Evolutionary conservation across 2,888 invertebrate genomes (phyloP).

Genomic region (Creontiades dilutus): DNA sequence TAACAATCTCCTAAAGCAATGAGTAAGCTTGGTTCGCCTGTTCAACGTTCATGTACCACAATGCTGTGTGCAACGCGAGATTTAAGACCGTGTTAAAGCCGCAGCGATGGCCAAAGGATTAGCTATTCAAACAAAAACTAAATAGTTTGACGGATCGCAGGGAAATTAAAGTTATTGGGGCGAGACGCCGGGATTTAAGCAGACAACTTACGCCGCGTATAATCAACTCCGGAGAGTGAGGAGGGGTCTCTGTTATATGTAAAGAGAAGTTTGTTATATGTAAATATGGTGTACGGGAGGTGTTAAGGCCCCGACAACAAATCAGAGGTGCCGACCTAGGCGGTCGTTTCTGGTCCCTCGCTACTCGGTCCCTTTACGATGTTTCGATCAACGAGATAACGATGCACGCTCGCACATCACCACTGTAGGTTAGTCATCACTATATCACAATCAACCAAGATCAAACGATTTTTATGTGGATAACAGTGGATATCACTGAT

Average conservation of each 20-base stretch:
- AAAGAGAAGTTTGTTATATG: constrained; percentile 64
- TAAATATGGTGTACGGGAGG: constrained; percentile 66
- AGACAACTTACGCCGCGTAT: constrained; percentile 9
- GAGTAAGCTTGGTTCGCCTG: not conserved
- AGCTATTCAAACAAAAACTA: constrained; percentile 45
- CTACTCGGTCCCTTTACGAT: not conserved
- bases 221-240: not conserved
- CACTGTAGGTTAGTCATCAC: not conserved
- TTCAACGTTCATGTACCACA: not conserved
- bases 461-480: too few species aligned
- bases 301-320: constrained; percentile 61
- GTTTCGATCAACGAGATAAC: not conserved
- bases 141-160: constrained; percentile 38
- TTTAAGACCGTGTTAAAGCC: not conserved
- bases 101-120: not conserved
- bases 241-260: constrained; percentile 46
- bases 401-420: not conserved
- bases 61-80: not conserved
- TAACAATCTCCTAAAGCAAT: too few species aligned
- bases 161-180: constrained; percentile 39
- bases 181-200: constrained; percentile 15
- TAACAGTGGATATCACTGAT: too few species aligned
- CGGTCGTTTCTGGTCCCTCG: constrained; percentile 6
- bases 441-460: too few species aligned
- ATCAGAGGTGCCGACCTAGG: constrained; percentile 40